A percentile compares a stretch with the other conserved stretches of the same genome.
Evolutionary conservation across 2,113 vertebrate genomes (phyloP).

Genomic region (Pseudonaja textilis): DNA sequence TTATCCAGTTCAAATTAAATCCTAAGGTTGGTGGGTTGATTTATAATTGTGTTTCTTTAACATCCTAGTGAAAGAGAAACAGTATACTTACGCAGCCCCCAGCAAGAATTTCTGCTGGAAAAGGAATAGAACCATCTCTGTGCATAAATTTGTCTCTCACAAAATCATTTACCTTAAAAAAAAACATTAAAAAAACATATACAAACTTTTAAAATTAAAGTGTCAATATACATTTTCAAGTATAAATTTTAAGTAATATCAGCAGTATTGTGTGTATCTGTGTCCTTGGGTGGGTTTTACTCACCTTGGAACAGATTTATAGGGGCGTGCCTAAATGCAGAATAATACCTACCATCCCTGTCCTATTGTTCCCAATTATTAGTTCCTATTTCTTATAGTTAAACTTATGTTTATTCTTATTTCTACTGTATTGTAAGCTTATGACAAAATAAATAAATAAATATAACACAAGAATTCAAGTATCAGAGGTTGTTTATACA

Average conservation of each 20-base stretch:
- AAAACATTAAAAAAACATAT: conserved; percentile 33
- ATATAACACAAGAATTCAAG: conserved; percentile 1
- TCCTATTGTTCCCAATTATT: too few relatives aligned
- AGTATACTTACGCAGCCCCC: conserved; percentile 85
- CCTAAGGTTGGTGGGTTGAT: conserved; percentile 50
- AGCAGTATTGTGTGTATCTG: neutral
- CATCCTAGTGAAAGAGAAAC: conserved; percentile 23
- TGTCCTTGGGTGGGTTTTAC: neutral
- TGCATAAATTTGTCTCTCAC: conserved; percentile 81
- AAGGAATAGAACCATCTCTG: conserved; percentile 78
- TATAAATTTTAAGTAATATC: neutral
- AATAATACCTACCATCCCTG: too few relatives aligned
- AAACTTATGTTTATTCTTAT: too few relatives aligned
- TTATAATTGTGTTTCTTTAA: conserved; percentile 3
- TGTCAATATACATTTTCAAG: conserved; percentile 8
- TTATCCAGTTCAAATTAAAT: conserved; percentile 64
- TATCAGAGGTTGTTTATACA: neutral
- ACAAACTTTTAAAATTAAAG: conserved; percentile 17
- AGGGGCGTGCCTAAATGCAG: too few relatives aligned
- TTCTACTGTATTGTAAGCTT: too few relatives aligned
- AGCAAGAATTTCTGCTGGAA: conserved; percentile 81
- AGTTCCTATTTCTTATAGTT: too few relatives aligned
- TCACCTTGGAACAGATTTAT: conserved; percentile 13
- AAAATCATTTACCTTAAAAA: conserved; percentile 86
- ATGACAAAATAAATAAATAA: too few relatives aligned